These are phyloP conservation scores for Cryptocephalus moraei DNA, from an alignment of 2,888 invertebrate species.

Conservation along the genomic window DNA sequence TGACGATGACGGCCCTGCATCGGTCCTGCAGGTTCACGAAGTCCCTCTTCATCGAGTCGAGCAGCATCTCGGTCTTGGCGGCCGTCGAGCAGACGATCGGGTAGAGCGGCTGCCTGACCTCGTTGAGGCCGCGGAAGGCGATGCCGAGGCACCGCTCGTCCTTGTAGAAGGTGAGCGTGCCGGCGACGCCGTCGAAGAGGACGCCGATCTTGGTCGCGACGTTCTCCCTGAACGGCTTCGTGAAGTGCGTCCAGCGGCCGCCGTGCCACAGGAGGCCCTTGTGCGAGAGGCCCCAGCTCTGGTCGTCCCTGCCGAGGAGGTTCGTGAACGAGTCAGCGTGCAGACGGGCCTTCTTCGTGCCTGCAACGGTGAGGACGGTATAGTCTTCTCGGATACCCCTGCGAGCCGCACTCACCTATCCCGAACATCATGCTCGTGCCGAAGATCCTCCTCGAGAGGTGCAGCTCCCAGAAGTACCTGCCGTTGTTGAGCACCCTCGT, in stretches of 20 bases:
- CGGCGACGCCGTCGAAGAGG: slow-evolving; percentile 56
- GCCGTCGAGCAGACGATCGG: slow-evolving; percentile 65
- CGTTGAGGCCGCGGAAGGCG: slow-evolving; percentile 56
- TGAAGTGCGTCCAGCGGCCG: slow-evolving; percentile 51
- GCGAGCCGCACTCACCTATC: slow-evolving; percentile 45
- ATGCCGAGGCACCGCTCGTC: slow-evolving; percentile 58
- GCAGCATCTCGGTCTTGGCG: slow-evolving; percentile 63
- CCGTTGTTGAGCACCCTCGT: slow-evolving; percentile 54
- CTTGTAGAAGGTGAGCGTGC: slow-evolving; percentile 61
- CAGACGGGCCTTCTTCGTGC: slow-evolving; percentile 36
- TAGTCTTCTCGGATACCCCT: no score
- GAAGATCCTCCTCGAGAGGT: slow-evolving; percentile 50
- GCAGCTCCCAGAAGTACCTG: slow-evolving; percentile 55
- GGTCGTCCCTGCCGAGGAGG: slow-evolving; percentile 58
- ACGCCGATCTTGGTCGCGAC: slow-evolving; percentile 57
- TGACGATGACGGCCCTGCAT: slow-evolving; percentile 52
- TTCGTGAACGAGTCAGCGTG: slow-evolving; percentile 60
- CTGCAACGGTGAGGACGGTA: slow-evolving; percentile 11
- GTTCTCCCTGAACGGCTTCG: slow-evolving; percentile 60
- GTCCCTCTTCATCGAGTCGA: slow-evolving; percentile 49
- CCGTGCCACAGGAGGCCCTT: slow-evolving; percentile 62
- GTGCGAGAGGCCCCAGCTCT: slow-evolving; percentile 65
- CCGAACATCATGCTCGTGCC: slow-evolving; percentile 73
- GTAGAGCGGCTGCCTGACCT: slow-evolving; percentile 51
- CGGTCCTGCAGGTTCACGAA: slow-evolving; percentile 60